Evolutionary conservation across 2,797 vertebrate species (phyloP).

Genomic region (Synaphobranchus kaupii): DNA sequence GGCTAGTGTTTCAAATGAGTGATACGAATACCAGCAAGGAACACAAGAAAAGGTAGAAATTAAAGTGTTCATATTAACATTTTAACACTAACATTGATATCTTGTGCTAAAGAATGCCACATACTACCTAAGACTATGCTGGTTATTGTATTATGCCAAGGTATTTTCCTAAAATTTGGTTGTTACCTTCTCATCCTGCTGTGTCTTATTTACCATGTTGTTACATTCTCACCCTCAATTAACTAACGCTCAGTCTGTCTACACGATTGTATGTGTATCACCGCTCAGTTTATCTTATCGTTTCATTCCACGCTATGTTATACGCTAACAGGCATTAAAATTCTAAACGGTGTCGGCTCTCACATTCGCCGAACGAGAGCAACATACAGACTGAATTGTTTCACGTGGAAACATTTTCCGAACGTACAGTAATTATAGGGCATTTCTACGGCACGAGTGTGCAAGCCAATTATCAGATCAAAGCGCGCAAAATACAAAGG

Average conservation of each 20-base stretch:
- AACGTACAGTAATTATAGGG: neutral
- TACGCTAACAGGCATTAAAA: neutral
- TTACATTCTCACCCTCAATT: neutral
- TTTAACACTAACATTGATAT: neutral
- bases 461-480: slow-evolving; percentile 14
- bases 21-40: neutral
- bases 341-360: neutral
- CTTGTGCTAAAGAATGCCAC: neutral
- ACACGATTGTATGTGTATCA: neutral
- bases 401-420: neutral
- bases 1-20: neutral
- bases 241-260: neutral
- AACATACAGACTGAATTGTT: neutral
- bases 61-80: neutral
- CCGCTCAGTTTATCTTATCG: neutral
- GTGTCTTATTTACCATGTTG: neutral
- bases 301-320: neutral
- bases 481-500: neutral
- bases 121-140: neutral
- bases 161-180: neutral
- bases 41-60: neutral
- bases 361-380: neutral
- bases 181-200: neutral
- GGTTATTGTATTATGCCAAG: neutral
- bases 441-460: neutral